Evolutionary conservation across 2,113 vertebrate genomes (phyloP), one percentile per base, ranked within the genome.

Genomic region (Oncorhynchus nerka): DNA sequence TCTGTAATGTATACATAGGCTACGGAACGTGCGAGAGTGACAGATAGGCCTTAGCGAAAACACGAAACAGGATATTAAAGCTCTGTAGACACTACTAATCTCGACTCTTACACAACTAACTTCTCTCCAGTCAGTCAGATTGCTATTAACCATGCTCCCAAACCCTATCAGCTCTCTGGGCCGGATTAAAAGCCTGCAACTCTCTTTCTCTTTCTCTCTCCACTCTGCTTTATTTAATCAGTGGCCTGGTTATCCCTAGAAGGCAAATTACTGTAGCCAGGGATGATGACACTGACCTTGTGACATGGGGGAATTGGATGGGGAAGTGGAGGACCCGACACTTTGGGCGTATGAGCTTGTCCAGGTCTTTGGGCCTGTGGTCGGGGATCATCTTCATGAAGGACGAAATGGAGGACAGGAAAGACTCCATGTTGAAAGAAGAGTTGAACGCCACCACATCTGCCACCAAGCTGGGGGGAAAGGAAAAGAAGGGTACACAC

Each of bases 381-480:
- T 99, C 97, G 55, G 97, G 97, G 85, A 99, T 95, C 90, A 94
- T 91, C 89, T 96, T 98, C 94, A 98, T 91, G 88, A 96, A 98
- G 84, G 92, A 93, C 68, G 89, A 88, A 79, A 98, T 93, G 77
- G 95, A 95, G 16, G 92, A 94, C 64, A 98, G 93, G 90, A 99
- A 99, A 26, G 97, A 99, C 73, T 99, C 94, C 97, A 97, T 97
- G 91, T 99, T 99, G 93, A 96, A 93, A 26, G 4, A 22, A 0
- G 93, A 94, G 94, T 99, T 99, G 91, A 99, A 99, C 39, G 94
- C 87, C 62, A 93, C 95, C 55, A 90, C 84, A 77, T 99, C 96
- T 72, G 97, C 93, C 75, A 99, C 97, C 87, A 98, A 89, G 89
- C 98, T 99, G 16, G 3, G 62, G 28, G 8, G 4, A 9, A 3